Conservation (phyloP, 2,113 vertebrate genomes). For the Steatornis caripensis region DNA sequence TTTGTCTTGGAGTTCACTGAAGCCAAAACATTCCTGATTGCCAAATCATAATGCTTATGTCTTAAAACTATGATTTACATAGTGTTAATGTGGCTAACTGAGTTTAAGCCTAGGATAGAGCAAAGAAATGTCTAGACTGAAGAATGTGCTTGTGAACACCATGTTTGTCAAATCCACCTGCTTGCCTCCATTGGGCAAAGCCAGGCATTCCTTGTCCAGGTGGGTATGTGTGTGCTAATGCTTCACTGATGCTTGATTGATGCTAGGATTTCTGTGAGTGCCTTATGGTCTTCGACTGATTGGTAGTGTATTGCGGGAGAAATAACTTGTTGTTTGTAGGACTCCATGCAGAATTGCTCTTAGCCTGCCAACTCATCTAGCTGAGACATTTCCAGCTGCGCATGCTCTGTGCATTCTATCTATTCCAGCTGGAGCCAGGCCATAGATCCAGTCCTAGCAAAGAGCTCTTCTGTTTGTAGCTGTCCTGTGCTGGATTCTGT, state of each 20-base stretch:
- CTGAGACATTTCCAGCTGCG: not conserved
- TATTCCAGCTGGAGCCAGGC: not conserved
- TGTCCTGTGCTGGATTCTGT: not conserved
- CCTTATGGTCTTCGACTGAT: not conserved
- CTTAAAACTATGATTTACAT: not conserved
- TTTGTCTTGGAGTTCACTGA: conserved; percentile 25
- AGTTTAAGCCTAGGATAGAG: not conserved
- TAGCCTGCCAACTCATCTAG: not conserved
- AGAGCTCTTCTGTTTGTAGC: not conserved
- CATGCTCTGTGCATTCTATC: fast-evolving
- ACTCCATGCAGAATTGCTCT: not conserved
- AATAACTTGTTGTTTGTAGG: not conserved
- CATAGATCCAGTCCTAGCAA: not conserved
- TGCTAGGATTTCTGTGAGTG: not conserved
- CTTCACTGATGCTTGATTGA: not conserved
- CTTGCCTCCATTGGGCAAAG: not conserved
- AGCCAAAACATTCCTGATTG: not conserved
- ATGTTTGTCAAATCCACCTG: not conserved
- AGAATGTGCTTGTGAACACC: not conserved
- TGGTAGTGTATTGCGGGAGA: not conserved
- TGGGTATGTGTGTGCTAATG: not conserved
- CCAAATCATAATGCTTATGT: not conserved
- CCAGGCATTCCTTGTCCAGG: not conserved
- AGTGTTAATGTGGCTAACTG: not conserved
- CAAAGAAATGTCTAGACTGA: not conserved